phyloP scores from a whole-genome alignment of 1,140 invertebrate species.

The Neodiprion lecontei region DNA sequence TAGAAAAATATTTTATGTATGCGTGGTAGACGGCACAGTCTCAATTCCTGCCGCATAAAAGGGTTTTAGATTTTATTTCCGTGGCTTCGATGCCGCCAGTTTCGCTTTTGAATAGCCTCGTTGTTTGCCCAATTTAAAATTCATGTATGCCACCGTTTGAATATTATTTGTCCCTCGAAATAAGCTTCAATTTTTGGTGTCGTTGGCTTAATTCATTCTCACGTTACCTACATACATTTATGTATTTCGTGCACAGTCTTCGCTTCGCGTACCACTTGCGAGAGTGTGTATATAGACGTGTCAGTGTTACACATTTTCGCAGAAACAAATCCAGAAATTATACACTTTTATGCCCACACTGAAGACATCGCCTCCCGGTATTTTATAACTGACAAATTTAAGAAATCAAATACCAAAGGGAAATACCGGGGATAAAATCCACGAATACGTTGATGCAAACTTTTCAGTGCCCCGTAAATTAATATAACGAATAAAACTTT shows the following conservation, averaged over 20 bases:
- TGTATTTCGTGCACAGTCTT: background rate
- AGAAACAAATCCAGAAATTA: too few relatives aligned
- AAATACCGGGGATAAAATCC: too few relatives aligned
- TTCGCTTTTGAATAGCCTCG: background rate
- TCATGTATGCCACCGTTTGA: conserved; percentile 7
- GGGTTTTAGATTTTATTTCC: conserved; percentile 7
- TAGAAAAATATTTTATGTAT: conserved; percentile 42
- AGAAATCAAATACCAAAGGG: too few relatives aligned
- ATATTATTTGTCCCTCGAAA: background rate
- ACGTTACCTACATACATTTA: background rate
- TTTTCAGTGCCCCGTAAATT: too few relatives aligned
- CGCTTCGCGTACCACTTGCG: background rate
- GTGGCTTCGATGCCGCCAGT: background rate
- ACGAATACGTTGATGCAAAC: too few relatives aligned
- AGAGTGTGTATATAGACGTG: too few relatives aligned
- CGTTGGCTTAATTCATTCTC: background rate
- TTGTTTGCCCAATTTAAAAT: conserved; percentile 6
- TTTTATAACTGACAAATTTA: too few relatives aligned
- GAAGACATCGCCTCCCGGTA: too few relatives aligned
- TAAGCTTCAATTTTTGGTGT: background rate
- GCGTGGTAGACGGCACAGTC: conserved; percentile 15
- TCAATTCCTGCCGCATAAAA: conserved; percentile 7
- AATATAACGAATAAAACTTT: too few relatives aligned
- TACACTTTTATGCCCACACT: too few relatives aligned
- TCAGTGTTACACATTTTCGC: too few relatives aligned